Conservation (phyloP, 2,888 invertebrate species). For the Hylaea fasciaria region DNA sequence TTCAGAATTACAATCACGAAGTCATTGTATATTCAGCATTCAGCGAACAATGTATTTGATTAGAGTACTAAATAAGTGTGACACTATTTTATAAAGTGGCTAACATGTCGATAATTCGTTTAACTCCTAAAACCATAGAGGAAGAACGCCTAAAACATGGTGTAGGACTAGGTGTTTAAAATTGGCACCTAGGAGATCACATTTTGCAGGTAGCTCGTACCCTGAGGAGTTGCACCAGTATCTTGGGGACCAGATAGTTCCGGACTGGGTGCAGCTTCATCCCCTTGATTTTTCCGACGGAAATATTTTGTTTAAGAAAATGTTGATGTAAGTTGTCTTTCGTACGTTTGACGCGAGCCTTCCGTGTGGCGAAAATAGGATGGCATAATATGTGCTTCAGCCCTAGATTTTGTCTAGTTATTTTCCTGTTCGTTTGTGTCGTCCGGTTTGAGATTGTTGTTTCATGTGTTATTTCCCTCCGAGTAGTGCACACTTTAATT, state of each 20-base stretch:
- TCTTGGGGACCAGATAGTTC: conserved; percentile 39
- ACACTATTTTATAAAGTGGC: not conserved
- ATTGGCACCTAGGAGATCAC: conserved; percentile 33
- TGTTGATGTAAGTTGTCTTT: conserved; percentile 36
- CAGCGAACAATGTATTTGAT: not conserved
- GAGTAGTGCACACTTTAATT: conserved; percentile 15
- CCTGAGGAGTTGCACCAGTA: conserved; percentile 41
- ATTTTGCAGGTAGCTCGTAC: conserved; percentile 46
- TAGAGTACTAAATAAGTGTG: not conserved
- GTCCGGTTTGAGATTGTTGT: conserved; percentile 33
- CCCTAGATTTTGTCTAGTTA: conserved; percentile 7
- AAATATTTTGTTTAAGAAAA: conserved; percentile 41
- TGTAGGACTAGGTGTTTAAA: conserved; percentile 6
- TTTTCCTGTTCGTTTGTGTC: conserved; percentile 29
- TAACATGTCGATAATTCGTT: conserved; percentile 1
- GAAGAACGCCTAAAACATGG: not conserved
- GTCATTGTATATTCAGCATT: not conserved
- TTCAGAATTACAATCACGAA: not conserved
- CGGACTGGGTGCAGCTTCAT: conserved; percentile 42
- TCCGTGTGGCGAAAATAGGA: conserved; percentile 24
- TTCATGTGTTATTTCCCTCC: conserved; percentile 9
- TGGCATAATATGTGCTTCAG: conserved; percentile 32
- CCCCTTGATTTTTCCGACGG: conserved; percentile 44
- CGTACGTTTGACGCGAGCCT: conserved; percentile 9
- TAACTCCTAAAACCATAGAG: too few relatives aligned